Evolutionary conservation across 2,888 invertebrate genomes (phyloP).

Genomic region (Amiota minor): DNA sequence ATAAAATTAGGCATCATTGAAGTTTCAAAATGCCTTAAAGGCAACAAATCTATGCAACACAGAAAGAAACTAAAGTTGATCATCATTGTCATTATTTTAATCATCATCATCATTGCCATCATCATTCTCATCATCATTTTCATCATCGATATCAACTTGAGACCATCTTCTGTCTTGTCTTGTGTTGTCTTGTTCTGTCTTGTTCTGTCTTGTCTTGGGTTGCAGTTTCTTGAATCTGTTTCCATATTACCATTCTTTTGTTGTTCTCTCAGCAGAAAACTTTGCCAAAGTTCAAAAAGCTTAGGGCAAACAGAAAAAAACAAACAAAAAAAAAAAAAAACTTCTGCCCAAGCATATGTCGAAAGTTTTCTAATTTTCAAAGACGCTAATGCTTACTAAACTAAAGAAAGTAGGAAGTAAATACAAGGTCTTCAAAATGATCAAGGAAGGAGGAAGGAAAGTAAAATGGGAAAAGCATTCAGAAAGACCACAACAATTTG

Average conservation of each 20-base stretch:
- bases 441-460: no score
- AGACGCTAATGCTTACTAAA: conserved; percentile 38
- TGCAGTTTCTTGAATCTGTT: no score
- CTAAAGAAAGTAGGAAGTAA: not conserved
- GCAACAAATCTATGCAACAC: no score
- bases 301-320: not conserved
- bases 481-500: no score
- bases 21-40: not conserved
- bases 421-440: not conserved
- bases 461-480: no score
- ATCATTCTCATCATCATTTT: not conserved
- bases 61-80: no score
- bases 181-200: not conserved
- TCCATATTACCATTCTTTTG: not conserved
- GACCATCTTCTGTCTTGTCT: not conserved
- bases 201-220: no score
- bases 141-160: not conserved
- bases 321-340: not conserved
- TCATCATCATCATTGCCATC: not conserved
- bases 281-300: conserved; percentile 35
- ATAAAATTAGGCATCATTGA: conserved; percentile 14
- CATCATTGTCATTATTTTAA: no score
- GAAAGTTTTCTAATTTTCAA: conserved; percentile 59
- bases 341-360: conserved; percentile 47
- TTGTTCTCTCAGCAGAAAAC: conserved; percentile 35